Evolutionary conservation across 1,140 invertebrate species (phyloP).

Genomic region (Ceratitis capitata): DNA sequence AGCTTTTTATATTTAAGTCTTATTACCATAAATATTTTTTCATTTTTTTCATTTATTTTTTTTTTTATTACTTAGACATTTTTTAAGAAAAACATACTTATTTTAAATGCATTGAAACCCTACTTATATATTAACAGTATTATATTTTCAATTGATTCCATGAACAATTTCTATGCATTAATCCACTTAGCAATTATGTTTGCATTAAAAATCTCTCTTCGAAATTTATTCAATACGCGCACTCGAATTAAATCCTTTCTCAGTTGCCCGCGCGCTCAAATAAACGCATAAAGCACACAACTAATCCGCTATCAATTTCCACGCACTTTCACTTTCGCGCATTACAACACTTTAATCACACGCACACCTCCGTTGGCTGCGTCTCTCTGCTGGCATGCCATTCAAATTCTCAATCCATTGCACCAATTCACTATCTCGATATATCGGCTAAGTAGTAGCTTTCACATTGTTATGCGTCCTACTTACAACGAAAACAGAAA

Average conservation of each 20-base stretch:
- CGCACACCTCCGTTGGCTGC: neutral
- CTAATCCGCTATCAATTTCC: neutral
- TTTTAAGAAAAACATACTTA: neutral
- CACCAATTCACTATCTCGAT: neutral
- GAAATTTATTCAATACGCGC: too few species aligned
- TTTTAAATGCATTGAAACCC: neutral
- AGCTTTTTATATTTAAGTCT: neutral
- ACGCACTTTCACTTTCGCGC: constrained; percentile 2
- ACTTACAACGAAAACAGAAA: too few species aligned
- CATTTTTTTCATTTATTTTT: neutral
- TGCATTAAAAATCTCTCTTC: too few species aligned
- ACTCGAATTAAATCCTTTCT: neutral
- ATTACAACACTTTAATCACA: neutral
- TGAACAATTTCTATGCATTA: too few species aligned
- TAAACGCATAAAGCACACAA: neutral
- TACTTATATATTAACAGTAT: neutral
- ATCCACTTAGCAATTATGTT: too few species aligned
- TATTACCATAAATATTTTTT: too few species aligned
- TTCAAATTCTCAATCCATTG: constrained; percentile 17
- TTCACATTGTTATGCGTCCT: neutral
- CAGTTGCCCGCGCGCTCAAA: neutral
- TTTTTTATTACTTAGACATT: neutral
- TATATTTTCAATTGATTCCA: neutral
- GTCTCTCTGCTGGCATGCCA: neutral
- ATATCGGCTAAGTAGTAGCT: neutral